Conservation (phyloP, 2,888 invertebrate species). For the Drosophila kambysellisi region DNA sequence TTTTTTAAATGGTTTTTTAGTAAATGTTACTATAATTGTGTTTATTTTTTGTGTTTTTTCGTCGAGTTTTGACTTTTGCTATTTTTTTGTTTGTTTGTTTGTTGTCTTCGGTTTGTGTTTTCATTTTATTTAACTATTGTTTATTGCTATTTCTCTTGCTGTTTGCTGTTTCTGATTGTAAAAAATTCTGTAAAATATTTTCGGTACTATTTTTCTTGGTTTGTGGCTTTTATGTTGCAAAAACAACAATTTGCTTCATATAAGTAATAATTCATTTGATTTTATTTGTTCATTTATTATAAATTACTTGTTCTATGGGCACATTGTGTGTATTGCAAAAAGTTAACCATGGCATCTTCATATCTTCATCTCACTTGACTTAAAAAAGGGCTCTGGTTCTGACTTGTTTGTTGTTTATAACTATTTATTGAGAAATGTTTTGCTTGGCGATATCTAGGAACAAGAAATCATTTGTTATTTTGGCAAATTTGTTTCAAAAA, state of each 20-base stretch:
- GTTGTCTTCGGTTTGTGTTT: conserved; percentile 46
- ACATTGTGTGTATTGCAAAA: conserved; percentile 80
- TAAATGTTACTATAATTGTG: conserved; percentile 67
- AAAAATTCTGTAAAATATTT: conserved; percentile 78
- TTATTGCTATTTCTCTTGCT: conserved; percentile 22
- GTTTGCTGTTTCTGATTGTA: conserved; percentile 59
- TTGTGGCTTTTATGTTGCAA: conserved; percentile 67
- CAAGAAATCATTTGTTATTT: conserved; percentile 55
- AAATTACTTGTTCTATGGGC: conserved; percentile 83
- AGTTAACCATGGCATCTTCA: conserved; percentile 22
- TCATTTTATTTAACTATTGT: conserved; percentile 57
- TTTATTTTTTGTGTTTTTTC: conserved; percentile 44
- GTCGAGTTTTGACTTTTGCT: conserved; percentile 57
- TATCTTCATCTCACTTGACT: conserved; percentile 10
- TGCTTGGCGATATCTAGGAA: conserved; percentile 65
- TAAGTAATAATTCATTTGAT: conserved; percentile 72
- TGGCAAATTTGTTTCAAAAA: conserved; percentile 48
- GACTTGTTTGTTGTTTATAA: conserved; percentile 3
- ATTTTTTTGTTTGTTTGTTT: conserved; percentile 56
- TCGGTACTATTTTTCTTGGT: conserved; percentile 77
- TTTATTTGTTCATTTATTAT: conserved; percentile 43
- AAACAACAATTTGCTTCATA: conserved; percentile 65
- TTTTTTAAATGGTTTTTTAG: conserved; percentile 31
- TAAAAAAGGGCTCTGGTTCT: conserved; percentile 9
- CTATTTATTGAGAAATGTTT: conserved; percentile 20